A percentile compares a stretch with the other conserved stretches of the same genome.
Evolutionary conservation across 2,113 vertebrate genomes (phyloP).

Genomic region (Pogonocichla stellata): DNA sequence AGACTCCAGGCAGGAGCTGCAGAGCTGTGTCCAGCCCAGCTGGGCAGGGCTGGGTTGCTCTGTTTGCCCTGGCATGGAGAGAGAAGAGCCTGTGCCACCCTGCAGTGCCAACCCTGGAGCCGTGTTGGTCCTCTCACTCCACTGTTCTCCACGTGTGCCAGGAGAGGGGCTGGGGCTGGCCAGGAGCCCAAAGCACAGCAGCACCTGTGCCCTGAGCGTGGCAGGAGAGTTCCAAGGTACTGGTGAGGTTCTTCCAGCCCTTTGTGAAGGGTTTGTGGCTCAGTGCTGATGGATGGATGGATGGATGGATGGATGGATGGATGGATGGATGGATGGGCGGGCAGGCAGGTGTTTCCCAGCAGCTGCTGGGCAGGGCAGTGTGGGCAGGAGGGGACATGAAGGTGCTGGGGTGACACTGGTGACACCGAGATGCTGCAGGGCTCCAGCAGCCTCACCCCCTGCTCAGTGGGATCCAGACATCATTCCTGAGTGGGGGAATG

Average conservation of each 20-base stretch:
- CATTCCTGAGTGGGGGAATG: background rate
- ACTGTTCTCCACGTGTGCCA: fast-evolving
- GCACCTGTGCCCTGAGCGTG: fast-evolving
- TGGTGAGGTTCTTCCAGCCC: background rate
- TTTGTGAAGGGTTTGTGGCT: fast-evolving
- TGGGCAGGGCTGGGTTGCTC: fast-evolving
- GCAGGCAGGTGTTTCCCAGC: background rate
- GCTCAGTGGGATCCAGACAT: background rate
- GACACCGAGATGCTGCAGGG: background rate
- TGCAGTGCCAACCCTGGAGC: fast-evolving
- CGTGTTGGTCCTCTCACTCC: fast-evolving
- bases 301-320: background rate
- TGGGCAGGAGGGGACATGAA: fast-evolving
- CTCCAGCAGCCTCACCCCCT: background rate
- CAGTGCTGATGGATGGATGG: background rate
- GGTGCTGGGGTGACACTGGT: background rate
- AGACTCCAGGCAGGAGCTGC: background rate
- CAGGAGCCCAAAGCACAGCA: background rate
- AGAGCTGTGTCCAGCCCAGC: fast-evolving
- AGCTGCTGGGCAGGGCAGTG: background rate
- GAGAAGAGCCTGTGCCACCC: background rate
- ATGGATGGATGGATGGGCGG: too few relatives aligned
- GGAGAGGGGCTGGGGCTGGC: background rate
- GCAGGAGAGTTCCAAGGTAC: fast-evolving
- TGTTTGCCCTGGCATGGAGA: fast-evolving